Evolutionary conservation across 2,113 vertebrate species (phyloP), one percentile per base, ranked within the genome.

Genomic region (Amazona vittata): DNA sequence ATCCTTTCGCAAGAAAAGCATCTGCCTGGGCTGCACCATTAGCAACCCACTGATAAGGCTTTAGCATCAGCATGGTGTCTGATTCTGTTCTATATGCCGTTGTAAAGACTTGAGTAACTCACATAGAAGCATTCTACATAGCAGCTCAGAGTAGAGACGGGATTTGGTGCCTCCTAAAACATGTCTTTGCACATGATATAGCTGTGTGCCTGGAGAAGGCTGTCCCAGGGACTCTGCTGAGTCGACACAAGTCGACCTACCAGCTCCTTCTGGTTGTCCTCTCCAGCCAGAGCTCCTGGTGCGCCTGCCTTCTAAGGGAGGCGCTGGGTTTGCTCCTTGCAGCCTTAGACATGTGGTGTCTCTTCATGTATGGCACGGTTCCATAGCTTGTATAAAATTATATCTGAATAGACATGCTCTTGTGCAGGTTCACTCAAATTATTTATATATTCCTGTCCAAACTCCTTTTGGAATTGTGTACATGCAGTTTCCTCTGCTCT

Each of bases 311-410:
- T n/a, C 55, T 59, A n/a, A 59, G 70, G 90, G 86, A 83, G 73
- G 41, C 35, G 65, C 50, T 71, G 57, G 81, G 67, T 87, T 59
- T 83, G 24, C 52, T 69, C 86, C 68, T 26, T 68, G 69, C 37
- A 86, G 71, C 41, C 81, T 91, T 80, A 95, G 97, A 83, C 49
- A n/a, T 9, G 20, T 31, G 24, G 49, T 76, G 49, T 90, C 73
- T 53, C 44, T 49, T 69, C 50, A 24, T 9, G 50, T 93, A 76
- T 76, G 83, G 78, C 68, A 91, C 69, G 91, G 62, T 81, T 68
- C 76, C 79, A 35, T 62, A 26, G 15, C 24, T 79, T 50, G 20
- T 46, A 55, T 29, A 3, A 43, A 47, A 26, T 47, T 15, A 31
- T 12, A 26, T 41, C 17, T 39, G 44, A 29, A 63, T 31, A 37